These are phyloP conservation scores for Puffinus mauretanicus DNA, from an alignment of 2,113 vertebrate species.

Conservation along the genomic window DNA sequence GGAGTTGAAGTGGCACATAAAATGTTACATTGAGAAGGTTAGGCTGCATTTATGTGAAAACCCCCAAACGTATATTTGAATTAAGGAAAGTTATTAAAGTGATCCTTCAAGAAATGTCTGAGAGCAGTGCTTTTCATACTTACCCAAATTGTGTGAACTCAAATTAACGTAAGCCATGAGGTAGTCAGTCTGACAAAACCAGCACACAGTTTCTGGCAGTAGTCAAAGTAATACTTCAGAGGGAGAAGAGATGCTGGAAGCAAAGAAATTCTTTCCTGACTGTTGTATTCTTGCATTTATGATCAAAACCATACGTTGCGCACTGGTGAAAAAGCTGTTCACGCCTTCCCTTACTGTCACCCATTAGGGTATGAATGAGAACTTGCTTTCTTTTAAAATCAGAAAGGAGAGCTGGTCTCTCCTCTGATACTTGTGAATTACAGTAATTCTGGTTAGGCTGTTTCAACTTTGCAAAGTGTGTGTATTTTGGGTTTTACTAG, in stretches of 20 bases:
- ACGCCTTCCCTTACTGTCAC: not conserved
- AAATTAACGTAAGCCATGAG: not conserved
- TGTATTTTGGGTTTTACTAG: not conserved
- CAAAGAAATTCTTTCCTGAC: not conserved
- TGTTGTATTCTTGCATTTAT: not conserved
- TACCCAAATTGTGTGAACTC: not conserved
- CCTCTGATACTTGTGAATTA: not conserved
- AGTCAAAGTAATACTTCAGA: not conserved
- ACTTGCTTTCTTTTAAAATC: not conserved
- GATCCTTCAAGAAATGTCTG: not conserved
- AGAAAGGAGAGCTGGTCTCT: not conserved
- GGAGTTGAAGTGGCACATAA: not conserved
- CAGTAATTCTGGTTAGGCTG: not conserved
- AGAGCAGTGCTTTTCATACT: not conserved
- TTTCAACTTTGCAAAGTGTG: fast-evolving
- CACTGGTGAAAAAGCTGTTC: not conserved
- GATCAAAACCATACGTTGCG: not conserved
- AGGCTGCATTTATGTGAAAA: not conserved
- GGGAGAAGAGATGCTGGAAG: not conserved
- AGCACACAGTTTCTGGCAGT: not conserved
- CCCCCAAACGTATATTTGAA: not conserved
- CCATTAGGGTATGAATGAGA: not conserved
- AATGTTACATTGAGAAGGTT: not conserved
- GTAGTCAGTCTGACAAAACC: not conserved
- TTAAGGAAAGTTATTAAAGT: not conserved